phyloP scores from a whole-genome alignment of 2,888 invertebrate species.

The Tachina grossa region DNA sequence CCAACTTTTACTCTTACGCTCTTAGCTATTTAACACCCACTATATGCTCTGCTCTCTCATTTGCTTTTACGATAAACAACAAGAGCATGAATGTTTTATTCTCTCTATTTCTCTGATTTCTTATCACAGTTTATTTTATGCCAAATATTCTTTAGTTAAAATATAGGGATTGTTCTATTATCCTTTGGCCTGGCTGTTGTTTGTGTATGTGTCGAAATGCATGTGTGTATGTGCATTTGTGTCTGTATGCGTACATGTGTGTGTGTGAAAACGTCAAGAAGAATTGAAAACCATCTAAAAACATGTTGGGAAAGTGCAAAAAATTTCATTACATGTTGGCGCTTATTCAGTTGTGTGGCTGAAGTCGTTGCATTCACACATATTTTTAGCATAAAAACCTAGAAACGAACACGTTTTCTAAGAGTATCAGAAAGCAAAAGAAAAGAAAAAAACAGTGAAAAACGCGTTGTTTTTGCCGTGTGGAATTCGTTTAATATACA shows the following conservation, averaged over 20 bases:
- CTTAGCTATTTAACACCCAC: constrained; percentile 52
- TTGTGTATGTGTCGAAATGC: too few relatives aligned
- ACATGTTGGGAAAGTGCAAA: constrained; percentile 57
- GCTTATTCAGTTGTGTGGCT: constrained; percentile 74
- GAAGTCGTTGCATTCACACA: constrained; percentile 75
- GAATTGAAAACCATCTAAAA: constrained; percentile 54
- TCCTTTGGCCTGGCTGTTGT: constrained; percentile 41
- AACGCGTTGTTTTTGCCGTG: constrained; percentile 57
- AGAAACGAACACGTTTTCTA: constrained; percentile 60
- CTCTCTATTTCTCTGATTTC: constrained; percentile 25
- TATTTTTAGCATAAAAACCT: constrained; percentile 65
- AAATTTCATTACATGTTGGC: constrained; percentile 68
- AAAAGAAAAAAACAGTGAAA: constrained; percentile 31
- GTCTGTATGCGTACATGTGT: not conserved
- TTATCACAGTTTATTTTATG: constrained; percentile 41
- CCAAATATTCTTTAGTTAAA: constrained; percentile 32
- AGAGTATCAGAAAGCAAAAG: constrained; percentile 23
- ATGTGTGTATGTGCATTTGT: not conserved
- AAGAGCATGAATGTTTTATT: not conserved
- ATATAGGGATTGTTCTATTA: constrained; percentile 39
- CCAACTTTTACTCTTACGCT: not conserved
- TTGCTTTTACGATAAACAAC: not conserved
- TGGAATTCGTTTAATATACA: constrained; percentile 29
- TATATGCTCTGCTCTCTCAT: constrained; percentile 6
- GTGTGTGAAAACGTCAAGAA: constrained; percentile 28